Evolutionary conservation across 2,797 vertebrate species (phyloP).

Genomic region (Schizothorax lantsangensis): DNA sequence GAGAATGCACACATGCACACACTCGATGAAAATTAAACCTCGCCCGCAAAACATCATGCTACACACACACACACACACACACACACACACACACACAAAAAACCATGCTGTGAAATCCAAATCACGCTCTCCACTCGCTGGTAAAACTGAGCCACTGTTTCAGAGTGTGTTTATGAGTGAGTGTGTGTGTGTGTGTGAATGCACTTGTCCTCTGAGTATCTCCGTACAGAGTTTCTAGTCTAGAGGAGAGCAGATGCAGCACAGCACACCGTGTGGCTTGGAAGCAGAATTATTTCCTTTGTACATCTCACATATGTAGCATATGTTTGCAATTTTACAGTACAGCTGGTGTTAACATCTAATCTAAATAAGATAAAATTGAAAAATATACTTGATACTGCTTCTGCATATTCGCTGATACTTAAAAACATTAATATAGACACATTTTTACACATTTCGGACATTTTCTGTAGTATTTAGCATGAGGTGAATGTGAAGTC

Average conservation of each 20-base stretch:
- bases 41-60: neutral
- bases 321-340: neutral
- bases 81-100: neutral
- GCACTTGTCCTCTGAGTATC: constrained; percentile 29
- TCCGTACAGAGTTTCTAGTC: constrained; percentile 27
- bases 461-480: neutral
- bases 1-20: constrained; percentile 40
- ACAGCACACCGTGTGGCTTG: constrained; percentile 62
- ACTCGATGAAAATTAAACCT: constrained; percentile 19
- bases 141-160: constrained; percentile 26
- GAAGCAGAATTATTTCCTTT: constrained; percentile 52
- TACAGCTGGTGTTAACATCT: neutral
- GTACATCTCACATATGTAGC: constrained; percentile 10
- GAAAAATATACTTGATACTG: neutral
- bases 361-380: neutral
- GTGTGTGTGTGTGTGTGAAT: constrained; percentile 33
- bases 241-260: constrained; percentile 43
- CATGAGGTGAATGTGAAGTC: constrained; percentile 10
- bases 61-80: constrained; percentile 22
- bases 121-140: constrained; percentile 21
- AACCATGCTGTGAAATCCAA: constrained; percentile 14
- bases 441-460: neutral
- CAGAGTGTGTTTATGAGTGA: neutral
- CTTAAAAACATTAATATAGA: neutral
- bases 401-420: neutral